phyloP scores from a whole-genome alignment of 2,888 invertebrate genomes.

The Augochlorella aurata region DNA sequence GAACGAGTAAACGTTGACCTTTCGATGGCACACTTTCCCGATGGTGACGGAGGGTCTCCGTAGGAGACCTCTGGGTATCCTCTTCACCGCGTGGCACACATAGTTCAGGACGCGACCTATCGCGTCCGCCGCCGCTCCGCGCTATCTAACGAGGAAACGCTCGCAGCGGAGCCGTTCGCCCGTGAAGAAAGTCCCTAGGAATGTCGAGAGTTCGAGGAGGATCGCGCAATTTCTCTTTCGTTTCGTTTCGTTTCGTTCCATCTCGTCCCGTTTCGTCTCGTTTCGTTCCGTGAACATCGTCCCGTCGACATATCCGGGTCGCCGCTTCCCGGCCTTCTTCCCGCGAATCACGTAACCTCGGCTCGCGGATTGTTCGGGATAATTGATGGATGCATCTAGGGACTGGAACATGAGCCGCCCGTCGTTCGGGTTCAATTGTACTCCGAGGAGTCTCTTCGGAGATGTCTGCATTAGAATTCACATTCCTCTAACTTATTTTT shows the following conservation, averaged over 20 bases:
- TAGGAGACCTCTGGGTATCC: slow-evolving; percentile 48
- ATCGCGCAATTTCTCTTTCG: slow-evolving; percentile 56
- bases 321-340: neutral
- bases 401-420: neutral
- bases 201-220: slow-evolving; percentile 28
- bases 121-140: slow-evolving; percentile 32
- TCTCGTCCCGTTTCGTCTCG: neutral
- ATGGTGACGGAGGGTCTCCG: slow-evolving; percentile 58
- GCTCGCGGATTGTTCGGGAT: neutral
- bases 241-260: slow-evolving; percentile 21
- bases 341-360: neutral
- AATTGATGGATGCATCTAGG: neutral
- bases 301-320: slow-evolving; percentile 3
- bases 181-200: slow-evolving; percentile 56
- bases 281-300: slow-evolving; percentile 24
- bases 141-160: slow-evolving; percentile 53
- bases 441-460: too few relatives aligned
- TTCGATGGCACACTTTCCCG: slow-evolving; percentile 77
- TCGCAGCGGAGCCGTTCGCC: neutral
- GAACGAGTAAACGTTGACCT: slow-evolving; percentile 73
- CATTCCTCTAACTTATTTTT: too few relatives aligned
- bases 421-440: too few relatives aligned
- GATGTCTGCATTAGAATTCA: too few relatives aligned
- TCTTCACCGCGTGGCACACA: slow-evolving; percentile 62
- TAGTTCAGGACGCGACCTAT: slow-evolving; percentile 63